A percentile compares a stretch with the other conserved stretches of the same genome.
phyloP scores from a whole-genome alignment of 2,888 invertebrate species.

The Microctonus aethiopoides region DNA sequence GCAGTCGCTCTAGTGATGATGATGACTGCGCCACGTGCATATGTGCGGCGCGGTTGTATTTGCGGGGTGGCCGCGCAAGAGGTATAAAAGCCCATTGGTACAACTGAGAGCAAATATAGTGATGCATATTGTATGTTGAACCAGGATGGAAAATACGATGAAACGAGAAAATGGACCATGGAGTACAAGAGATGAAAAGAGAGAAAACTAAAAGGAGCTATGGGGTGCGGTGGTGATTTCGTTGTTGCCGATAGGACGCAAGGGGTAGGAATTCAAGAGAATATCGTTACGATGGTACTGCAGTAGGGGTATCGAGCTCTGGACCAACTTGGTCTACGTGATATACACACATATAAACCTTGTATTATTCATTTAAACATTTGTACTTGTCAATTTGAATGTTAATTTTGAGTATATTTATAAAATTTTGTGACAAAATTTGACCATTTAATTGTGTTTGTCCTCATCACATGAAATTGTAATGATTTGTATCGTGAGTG shows the following conservation, averaged over 20 bases:
- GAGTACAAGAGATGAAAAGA: background rate
- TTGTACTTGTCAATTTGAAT: background rate
- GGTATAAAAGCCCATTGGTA: conserved; percentile 5
- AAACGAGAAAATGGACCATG: conserved; percentile 18
- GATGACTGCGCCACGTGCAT: conserved; percentile 62
- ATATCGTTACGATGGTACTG: conserved; percentile 58
- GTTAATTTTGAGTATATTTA: background rate
- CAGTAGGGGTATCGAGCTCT: conserved; percentile 60
- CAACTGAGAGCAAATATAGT: conserved; percentile 25
- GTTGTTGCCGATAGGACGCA: conserved; percentile 32
- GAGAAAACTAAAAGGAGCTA: conserved; percentile 23
- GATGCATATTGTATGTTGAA: background rate
- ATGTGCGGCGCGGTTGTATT: conserved; percentile 48
- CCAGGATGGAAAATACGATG: conserved; percentile 33
- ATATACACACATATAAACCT: conserved; percentile 13
- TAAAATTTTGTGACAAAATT: background rate
- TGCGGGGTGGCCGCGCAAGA: background rate
- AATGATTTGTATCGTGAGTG: background rate
- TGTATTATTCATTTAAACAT: background rate
- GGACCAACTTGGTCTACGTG: conserved; percentile 42
- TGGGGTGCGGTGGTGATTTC: conserved; percentile 38
- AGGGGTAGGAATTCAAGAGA: conserved; percentile 46
- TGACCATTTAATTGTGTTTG: background rate
- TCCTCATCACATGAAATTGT: background rate
- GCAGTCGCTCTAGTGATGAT: conserved; percentile 61